Evolutionary conservation across 2,888 invertebrate genomes (phyloP).

Genomic region (Eustalomyia histrio): DNA sequence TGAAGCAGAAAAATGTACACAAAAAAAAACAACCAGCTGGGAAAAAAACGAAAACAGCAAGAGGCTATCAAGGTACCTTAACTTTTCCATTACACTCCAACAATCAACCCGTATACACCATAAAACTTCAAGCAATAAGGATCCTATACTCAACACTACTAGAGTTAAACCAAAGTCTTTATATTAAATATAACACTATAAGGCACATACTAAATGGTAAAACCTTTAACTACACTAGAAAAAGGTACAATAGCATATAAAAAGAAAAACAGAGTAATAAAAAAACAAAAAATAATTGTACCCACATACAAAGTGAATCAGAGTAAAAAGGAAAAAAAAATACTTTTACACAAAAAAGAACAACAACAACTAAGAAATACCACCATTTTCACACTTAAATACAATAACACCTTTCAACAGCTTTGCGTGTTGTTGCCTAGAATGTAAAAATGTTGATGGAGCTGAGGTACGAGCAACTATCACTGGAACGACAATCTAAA

Average conservation of each 20-base stretch:
- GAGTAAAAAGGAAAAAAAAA: background rate
- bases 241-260: background rate
- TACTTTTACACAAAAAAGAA: background rate
- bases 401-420: constrained; percentile 41
- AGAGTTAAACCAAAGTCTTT: constrained; percentile 17
- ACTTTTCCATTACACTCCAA: background rate
- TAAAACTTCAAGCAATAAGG: background rate
- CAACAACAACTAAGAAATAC: constrained; percentile 68
- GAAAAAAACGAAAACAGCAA: background rate
- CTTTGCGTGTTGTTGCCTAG: constrained; percentile 43
- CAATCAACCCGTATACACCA: constrained; percentile 3
- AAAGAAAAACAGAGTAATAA: constrained; percentile 1
- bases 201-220: background rate
- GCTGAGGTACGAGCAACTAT: constrained; percentile 8
- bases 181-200: background rate
- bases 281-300: constrained; percentile 69
- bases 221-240: too few species aligned
- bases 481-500: background rate
- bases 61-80: constrained; percentile 18
- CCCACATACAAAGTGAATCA: constrained; percentile 63
- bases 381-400: constrained; percentile 70
- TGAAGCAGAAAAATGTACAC: background rate
- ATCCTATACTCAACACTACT: background rate
- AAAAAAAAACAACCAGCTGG: background rate
- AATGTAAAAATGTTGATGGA: constrained; percentile 22